Conservation (phyloP, 2,888 invertebrate genomes). For the Diarsia rubi region DNA sequence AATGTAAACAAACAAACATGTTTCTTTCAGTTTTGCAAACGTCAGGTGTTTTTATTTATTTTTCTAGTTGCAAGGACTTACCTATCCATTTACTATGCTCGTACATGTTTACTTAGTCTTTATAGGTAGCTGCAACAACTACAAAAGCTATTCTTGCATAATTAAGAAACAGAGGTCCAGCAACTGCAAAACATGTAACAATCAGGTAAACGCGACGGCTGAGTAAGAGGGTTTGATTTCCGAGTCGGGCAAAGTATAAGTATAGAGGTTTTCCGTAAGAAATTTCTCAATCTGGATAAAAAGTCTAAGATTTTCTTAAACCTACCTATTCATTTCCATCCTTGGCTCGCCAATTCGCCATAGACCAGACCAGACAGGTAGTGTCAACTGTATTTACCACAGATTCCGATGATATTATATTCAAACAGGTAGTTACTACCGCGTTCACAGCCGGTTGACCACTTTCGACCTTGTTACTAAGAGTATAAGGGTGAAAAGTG, state of each 20-base stretch:
- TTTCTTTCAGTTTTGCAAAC: not conserved
- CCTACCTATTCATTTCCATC: not conserved
- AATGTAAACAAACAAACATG: conserved; percentile 18
- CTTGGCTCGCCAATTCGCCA: not conserved
- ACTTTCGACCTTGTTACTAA: no score
- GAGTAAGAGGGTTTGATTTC: no score
- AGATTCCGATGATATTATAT: conserved; percentile 13
- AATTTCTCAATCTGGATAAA: not conserved
- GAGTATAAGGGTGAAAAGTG: no score
- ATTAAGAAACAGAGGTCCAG: not conserved
- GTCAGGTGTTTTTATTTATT: not conserved
- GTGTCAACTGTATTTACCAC: not conserved
- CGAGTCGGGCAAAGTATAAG: no score
- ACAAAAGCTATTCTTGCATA: conserved; percentile 6
- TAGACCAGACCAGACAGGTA: not conserved
- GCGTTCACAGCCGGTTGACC: not conserved
- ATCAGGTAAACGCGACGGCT: no score
- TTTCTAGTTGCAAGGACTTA: not conserved
- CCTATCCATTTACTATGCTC: not conserved
- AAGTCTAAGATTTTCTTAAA: no score
- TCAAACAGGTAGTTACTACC: not conserved
- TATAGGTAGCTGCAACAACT: not conserved
- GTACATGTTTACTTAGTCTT: not conserved
- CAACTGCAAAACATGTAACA: not conserved
- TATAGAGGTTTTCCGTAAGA: no score